A percentile compares a stretch with the other conserved stretches of the same genome.
Conservation (phyloP, 2,888 invertebrate genomes). For the Clanis bilineata region DNA sequence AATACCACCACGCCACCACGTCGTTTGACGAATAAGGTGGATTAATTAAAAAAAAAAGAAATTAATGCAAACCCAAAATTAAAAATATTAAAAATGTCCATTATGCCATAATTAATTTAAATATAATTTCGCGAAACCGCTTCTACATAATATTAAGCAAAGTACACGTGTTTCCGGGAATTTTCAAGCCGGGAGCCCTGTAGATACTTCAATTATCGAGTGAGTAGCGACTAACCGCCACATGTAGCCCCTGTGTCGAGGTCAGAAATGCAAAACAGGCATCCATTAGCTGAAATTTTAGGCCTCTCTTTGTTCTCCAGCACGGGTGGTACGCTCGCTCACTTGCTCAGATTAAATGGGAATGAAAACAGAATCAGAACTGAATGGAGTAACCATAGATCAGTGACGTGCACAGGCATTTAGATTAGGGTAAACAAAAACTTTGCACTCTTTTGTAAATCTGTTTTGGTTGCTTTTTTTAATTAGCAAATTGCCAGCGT, state of each 20-base stretch:
- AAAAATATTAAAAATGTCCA: too few relatives aligned
- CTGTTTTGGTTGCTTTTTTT: too few relatives aligned
- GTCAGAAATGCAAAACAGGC: slow-evolving; percentile 10
- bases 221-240: background rate
- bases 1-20: too few relatives aligned
- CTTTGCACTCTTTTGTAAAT: too few relatives aligned
- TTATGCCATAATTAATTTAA: background rate
- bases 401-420: background rate
- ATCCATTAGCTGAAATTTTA: slow-evolving; percentile 5
- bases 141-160: background rate
- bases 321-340: background rate
- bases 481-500: too few relatives aligned
- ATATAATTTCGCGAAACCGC: background rate
- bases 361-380: background rate
- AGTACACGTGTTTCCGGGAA: background rate
- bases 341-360: slow-evolving; percentile 5
- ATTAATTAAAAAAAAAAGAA: too few relatives aligned
- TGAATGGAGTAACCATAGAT: background rate
- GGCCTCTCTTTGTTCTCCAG: background rate
- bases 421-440: too few relatives aligned
- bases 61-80: too few relatives aligned
- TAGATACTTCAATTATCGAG: background rate
- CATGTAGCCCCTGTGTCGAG: background rate
- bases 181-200: background rate
- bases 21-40: too few relatives aligned